Evolutionary conservation across 2,113 vertebrate genomes (phyloP).

Genomic region (Natator depressus): DNA sequence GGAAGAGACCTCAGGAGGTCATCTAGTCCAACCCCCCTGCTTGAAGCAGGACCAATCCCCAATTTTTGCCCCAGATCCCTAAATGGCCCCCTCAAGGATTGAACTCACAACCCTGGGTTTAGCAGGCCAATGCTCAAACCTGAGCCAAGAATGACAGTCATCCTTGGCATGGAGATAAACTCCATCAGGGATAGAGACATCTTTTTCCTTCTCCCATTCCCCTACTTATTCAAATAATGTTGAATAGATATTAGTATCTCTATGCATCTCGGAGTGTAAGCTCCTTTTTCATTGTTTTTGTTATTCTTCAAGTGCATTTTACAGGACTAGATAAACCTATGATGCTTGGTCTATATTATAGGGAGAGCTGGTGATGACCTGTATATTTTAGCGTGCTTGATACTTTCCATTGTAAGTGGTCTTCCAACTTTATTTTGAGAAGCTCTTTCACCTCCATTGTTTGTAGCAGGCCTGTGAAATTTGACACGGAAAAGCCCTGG

Average conservation of each 20-base stretch:
- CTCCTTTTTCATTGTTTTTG: not conserved
- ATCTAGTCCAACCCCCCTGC: too few species aligned
- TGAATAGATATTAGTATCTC: not conserved
- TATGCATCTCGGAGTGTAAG: not conserved
- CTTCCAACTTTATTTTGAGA: not conserved
- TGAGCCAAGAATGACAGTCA: not conserved
- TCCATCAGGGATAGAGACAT: not conserved
- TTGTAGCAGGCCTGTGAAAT: not conserved
- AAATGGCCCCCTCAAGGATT: too few species aligned
- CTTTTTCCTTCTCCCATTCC: not conserved
- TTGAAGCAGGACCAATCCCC: too few species aligned
- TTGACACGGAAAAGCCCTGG: too few species aligned
- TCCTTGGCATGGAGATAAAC: not conserved
- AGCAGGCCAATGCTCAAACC: too few species aligned
- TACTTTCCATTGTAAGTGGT: not conserved
- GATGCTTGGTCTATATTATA: not conserved
- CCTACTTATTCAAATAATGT: not conserved
- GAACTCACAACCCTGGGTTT: too few species aligned
- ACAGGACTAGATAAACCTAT: not conserved
- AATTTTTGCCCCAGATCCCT: too few species aligned
- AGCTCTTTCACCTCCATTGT: not conserved
- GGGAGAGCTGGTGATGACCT: not conserved
- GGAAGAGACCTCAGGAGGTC: too few species aligned
- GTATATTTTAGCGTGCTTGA: not conserved
- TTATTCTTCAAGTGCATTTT: not conserved